These are phyloP conservation scores for Muntiacus reevesi DNA, from an alignment of 2,113 vertebrate species.

Conservation along the genomic window DNA sequence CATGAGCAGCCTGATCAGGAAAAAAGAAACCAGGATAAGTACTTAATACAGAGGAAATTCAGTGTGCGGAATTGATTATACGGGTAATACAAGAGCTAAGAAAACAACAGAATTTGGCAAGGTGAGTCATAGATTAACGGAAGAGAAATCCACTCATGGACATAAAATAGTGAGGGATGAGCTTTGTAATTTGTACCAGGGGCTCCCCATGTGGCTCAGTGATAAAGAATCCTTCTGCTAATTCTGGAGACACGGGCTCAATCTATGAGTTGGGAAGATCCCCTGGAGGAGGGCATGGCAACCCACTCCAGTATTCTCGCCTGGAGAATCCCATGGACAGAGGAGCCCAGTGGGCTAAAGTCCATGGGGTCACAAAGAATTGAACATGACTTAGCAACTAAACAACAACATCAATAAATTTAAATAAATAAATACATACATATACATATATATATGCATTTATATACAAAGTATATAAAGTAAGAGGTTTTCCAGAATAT, in stretches of 20 bases:
- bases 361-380: background rate
- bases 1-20: background rate
- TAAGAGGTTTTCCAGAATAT: background rate
- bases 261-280: background rate
- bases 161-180: background rate
- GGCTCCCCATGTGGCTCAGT: background rate
- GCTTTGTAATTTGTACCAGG: background rate
- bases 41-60: background rate
- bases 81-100: background rate
- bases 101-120: background rate
- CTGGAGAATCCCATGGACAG: background rate
- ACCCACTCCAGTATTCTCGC: background rate
- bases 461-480: background rate
- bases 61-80: background rate
- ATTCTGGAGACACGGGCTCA: background rate
- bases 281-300: background rate
- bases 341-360: background rate
- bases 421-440: too few species aligned
- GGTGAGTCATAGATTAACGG: background rate
- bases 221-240: background rate
- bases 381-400: background rate
- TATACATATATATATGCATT: accelerated
- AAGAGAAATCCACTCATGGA: background rate
- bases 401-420: background rate
- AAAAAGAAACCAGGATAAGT: background rate